Evolutionary conservation across 2,113 vertebrate species (phyloP).

Genomic region (Sarotherodon lohbergeri): DNA sequence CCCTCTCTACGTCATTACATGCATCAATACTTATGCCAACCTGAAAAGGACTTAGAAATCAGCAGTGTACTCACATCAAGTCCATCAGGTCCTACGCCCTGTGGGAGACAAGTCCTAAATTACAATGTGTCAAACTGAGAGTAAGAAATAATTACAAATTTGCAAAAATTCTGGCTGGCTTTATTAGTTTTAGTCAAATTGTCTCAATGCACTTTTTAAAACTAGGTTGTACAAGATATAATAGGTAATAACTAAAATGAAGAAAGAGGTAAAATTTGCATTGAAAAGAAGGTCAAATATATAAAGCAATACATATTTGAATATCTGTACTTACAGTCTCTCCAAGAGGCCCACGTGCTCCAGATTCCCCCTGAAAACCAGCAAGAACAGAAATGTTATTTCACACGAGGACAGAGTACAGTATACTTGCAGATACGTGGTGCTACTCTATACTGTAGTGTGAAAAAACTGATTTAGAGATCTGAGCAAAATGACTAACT

Average conservation of each 20-base stretch:
- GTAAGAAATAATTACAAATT: not conserved
- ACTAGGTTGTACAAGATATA: not conserved
- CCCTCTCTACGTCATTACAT: no score
- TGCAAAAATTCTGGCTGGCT: not conserved
- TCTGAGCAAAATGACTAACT: not conserved
- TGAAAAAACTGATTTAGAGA: not conserved
- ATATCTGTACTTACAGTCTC: slow-evolving; percentile 78
- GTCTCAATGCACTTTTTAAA: not conserved
- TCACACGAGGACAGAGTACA: not conserved
- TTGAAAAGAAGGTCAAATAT: not conserved
- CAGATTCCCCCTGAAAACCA: slow-evolving; percentile 81
- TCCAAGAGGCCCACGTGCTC: slow-evolving; percentile 78
- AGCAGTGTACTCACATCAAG: slow-evolving; percentile 79
- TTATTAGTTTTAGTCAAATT: not conserved
- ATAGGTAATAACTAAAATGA: not conserved
- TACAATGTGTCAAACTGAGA: not conserved
- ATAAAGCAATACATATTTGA: not conserved
- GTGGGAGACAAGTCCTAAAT: not conserved
- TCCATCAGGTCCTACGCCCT: slow-evolving; percentile 84
- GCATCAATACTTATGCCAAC: not conserved
- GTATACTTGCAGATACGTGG: not conserved
- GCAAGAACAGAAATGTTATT: not conserved
- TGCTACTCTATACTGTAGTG: not conserved
- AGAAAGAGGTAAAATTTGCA: not conserved
- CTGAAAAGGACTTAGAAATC: not conserved